Evolutionary conservation across 1,140 invertebrate genomes (phyloP).

Genomic region (Drosophila bipectinata): DNA sequence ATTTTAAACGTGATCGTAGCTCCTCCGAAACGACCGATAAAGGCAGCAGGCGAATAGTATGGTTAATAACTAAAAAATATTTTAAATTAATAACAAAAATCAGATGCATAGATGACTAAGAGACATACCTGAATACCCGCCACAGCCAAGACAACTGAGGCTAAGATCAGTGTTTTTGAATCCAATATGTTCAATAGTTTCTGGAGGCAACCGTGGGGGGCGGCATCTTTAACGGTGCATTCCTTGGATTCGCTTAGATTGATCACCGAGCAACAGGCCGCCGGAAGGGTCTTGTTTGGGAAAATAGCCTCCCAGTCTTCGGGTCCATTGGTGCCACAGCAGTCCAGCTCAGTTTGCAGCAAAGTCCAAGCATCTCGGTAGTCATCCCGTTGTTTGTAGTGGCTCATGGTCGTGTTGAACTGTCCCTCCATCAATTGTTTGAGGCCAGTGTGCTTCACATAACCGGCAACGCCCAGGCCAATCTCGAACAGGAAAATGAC

Average conservation of each 20-base stretch:
- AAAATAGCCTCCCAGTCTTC: slow-evolving; percentile 88
- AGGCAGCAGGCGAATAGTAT: slow-evolving; percentile 95
- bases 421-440: slow-evolving; percentile 87
- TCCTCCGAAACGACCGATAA: slow-evolving; percentile 93
- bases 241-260: slow-evolving; percentile 84
- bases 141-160: slow-evolving; percentile 91
- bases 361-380: slow-evolving; percentile 89
- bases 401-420: slow-evolving; percentile 88
- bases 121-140: slow-evolving; percentile 89
- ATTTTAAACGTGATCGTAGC: slow-evolving; percentile 94
- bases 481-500: slow-evolving; percentile 94
- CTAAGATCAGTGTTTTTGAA: slow-evolving; percentile 89
- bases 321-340: slow-evolving; percentile 90
- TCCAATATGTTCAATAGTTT: slow-evolving; percentile 87
- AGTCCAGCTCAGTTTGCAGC: slow-evolving; percentile 91
- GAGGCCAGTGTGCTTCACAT: slow-evolving; percentile 90
- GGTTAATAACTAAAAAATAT: slow-evolving; percentile 89
- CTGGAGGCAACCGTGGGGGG: slow-evolving; percentile 87
- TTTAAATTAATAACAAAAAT: not conserved
- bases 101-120: not conserved
- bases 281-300: slow-evolving; percentile 86
- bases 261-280: slow-evolving; percentile 88
- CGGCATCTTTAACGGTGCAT: slow-evolving; percentile 85
- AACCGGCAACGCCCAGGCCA: slow-evolving; percentile 93
- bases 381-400: slow-evolving; percentile 87